Conservation (phyloP, 1,140 invertebrate genomes). For the Bathynomus jamesi region DNA sequence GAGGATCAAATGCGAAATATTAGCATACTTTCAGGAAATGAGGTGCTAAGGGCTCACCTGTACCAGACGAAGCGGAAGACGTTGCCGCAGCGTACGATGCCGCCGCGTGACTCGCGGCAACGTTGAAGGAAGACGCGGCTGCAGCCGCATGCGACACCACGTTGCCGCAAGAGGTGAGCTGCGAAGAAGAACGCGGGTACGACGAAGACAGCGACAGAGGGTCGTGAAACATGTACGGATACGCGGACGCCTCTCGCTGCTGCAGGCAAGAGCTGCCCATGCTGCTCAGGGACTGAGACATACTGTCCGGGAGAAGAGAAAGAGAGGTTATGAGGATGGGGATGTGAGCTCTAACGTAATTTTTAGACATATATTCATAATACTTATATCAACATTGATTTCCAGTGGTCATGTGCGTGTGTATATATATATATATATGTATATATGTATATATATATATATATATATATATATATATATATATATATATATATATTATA, state of each 20-base stretch:
- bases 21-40: no score
- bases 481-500: conserved; percentile 9
- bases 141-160: conserved; percentile 50
- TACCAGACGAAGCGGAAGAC: conserved; percentile 31
- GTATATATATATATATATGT: conserved; percentile 3
- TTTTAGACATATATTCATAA: not conserved
- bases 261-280: conserved; percentile 81
- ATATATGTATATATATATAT: conserved; percentile 6
- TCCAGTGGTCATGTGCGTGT: not conserved
- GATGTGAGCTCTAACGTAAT: not conserved
- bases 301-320: conserved; percentile 49
- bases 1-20: no score
- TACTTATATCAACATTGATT: not conserved
- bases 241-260: conserved; percentile 60
- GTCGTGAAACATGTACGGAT: conserved; percentile 92
- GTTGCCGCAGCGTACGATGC: conserved; percentile 37
- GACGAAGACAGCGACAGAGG: conserved; percentile 62
- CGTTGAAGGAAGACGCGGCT: conserved; percentile 41
- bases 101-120: conserved; percentile 40
- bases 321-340: not conserved
- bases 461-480: conserved; percentile 8
- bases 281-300: conserved; percentile 63
- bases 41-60: conserved; percentile 32
- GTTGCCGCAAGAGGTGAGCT: conserved; percentile 46
- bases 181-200: conserved; percentile 40